Base-by-base conservation (phyloP, 2,888 invertebrate genomes). In the Caenorhabditis imperialis region DNA sequence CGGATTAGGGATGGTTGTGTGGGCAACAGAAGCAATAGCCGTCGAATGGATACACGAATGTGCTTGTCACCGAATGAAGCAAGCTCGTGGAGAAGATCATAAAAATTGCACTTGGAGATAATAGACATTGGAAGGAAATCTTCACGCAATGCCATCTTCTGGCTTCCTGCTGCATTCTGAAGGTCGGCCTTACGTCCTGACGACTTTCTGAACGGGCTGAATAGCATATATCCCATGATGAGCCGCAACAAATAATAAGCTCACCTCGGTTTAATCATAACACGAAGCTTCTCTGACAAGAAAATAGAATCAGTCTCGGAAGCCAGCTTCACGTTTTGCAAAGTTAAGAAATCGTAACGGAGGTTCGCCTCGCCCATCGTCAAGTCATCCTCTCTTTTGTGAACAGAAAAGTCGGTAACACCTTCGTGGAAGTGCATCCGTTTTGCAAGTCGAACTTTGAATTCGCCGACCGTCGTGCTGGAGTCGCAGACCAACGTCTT, bases 401-500 rank as follows among this genome's bases (percentile, higher is more conserved):
- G 67, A 18, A 74, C 55, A 1, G 61, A 27, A 33, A 67, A 74
- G 2, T 74, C 74, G 1, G 25, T 18, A 10, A 67, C 45, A 10
- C 14, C 33, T 27, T 74, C 74, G 27, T 67, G 67, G 40, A 69
- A 76, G 12, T 16, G 3, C 4, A 76, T 12, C 23, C 76, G 18
- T 30, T 63, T 57, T 1, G 60, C 76, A 2, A 76, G 40, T n/a
- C 76, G 55, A 18, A 65, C 53, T 44, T 73, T 72, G 47, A 76
- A 63, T 27, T 76, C 71, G 42, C 67, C 76, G 10, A 76, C 30
- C 1, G 72, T 72, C 30, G 70, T 62, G 22, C 63, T 71, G 30
- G 75, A 65, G 42, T 76, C 74, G 25, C 67, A 67, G 18, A 74
- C 55, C 1, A 74, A 3, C 5, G 25, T 54, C 38, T 67, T 74